Base-by-base conservation (phyloP, 2,113 vertebrate species). In the Thunnus thynnus region DNA sequence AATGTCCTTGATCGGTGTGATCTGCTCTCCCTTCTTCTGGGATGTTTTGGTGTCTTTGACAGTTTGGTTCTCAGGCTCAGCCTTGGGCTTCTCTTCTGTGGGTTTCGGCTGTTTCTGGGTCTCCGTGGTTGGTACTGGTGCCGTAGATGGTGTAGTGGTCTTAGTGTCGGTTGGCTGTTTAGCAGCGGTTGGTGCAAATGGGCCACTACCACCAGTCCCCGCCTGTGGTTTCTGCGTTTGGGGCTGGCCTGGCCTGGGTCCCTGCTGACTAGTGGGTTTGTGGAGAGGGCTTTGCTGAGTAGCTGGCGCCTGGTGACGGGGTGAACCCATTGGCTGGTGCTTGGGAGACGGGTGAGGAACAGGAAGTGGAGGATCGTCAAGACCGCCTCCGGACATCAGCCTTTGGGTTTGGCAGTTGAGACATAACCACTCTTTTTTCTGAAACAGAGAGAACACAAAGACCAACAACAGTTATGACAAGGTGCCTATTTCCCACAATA, bases 351-450 rank as follows among this genome's bases (percentile, higher is more conserved):
- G 92, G 82, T 96, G 93, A 1, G 95, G 95, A 89, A 94, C 84
- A 0, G 96, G 95, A 73, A 95, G 92, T 7, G 96, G 95, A 72
- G 92, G 84, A 1, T 99, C 97, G 2, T 97, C 97, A 0, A 99
- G 94, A 82, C 95, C 86, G 0, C 87, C 96, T 89, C 98, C 97
- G 20, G 98, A 97, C 63, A 99, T 95, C 69, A 99, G 92, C 82
- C 98, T 93, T 90, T 98, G 96, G 11, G 98, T 99, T 96, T 99
- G 98, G 96, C 98, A 99, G 95, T 98, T 99, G 89, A 99, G 95
- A 95, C 98, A 99, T 46, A 99, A 95, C 98, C 98, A 99, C 86
- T 99, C 98, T 2, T 98, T 98, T 94, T 99, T 99, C 98, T 99
- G 95, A 94, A 92, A 90, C 62, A 94, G 18, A 94, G 50, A 18